Evolutionary conservation across 35 echinoderm and acorn worm genomes (phyloP), one percentile per base, ranked within the genome.

Genomic region (Lytechinus pictus): DNA sequence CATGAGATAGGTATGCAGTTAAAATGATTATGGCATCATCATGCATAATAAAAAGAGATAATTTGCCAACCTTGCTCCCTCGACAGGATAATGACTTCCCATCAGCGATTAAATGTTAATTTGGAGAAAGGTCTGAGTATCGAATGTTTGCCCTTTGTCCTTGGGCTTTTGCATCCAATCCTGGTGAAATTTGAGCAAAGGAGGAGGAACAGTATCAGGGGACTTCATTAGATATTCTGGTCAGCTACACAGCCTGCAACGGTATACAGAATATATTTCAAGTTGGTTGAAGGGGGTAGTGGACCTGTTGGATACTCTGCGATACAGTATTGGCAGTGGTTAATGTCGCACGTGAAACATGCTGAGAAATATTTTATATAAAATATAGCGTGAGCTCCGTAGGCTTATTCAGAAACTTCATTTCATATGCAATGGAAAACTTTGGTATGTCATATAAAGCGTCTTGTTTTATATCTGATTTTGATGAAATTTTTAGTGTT

Each of bases 261-360:
- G 66, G 66, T 79, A 79, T n/a, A 79, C 66, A 79, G 66, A 79
- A 79, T 79, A 79, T 79, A 79, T 79, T 79, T 79, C 66, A 79
- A 79, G 24, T 79, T n/a, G 12, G 12, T 16, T 24, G 66, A 79
- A 79, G 66, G 56, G 33, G 66, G 66, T 79, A 24, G 66, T 79
- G 7, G n/a, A 79, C 66, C 66, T 79, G 66, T 79, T 79, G 66
- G 66, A 16, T 71, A 71, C 61, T 71, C 19, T 71, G 61, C 11
- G 13, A 79, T 24, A 79, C 66, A 79, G 66, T 19, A 79, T 79
- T 14, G 16, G 21, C 66, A 79, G 19, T 16, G 14, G 56, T 2
- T 58, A 58, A 79, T 24, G 66, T 79, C 33, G 33, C 33, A 2
- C 33, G 33, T 44, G 33, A 44, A 44, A 1, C 33, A 0, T 44